Conservation (phyloP, 2,797 vertebrate genomes). For the Coreius guichenoti region DNA sequence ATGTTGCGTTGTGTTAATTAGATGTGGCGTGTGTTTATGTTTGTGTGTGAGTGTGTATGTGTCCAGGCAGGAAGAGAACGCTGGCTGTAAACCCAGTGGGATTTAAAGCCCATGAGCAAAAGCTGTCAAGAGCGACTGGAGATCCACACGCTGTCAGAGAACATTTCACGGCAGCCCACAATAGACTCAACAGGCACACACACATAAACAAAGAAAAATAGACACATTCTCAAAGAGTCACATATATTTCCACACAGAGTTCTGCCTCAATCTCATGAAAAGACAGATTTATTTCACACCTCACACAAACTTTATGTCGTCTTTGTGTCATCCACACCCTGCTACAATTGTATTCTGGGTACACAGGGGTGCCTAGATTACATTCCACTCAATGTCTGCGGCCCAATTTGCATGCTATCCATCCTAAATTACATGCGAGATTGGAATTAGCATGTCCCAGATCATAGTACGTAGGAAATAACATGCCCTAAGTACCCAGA, state of each 20-base stretch:
- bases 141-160: constrained; percentile 58
- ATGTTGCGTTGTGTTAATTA: constrained; percentile 70
- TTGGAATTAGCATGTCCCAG: constrained; percentile 24
- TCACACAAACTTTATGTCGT: constrained; percentile 44
- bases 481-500: constrained; percentile 17
- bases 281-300: constrained; percentile 40
- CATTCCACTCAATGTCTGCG: not conserved
- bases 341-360: not conserved
- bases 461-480: constrained; percentile 11
- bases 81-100: constrained; percentile 32
- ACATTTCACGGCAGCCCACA: constrained; percentile 56
- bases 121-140: constrained; percentile 57
- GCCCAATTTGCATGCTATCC: constrained; percentile 4
- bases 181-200: constrained; percentile 19
- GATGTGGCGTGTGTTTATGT: constrained; percentile 46
- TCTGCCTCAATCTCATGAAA: constrained; percentile 16
- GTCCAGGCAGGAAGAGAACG: constrained; percentile 26
- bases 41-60: constrained; percentile 48
- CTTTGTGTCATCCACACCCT: constrained; percentile 22
- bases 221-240: constrained; percentile 32
- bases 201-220: constrained; percentile 24
- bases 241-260: constrained; percentile 3
- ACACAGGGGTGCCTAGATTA: not conserved
- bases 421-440: not conserved
- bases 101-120: constrained; percentile 48